These are phyloP conservation scores for Napeogenes sylphis DNA, from an alignment of 2,888 invertebrate genomes.

Conservation along the genomic window DNA sequence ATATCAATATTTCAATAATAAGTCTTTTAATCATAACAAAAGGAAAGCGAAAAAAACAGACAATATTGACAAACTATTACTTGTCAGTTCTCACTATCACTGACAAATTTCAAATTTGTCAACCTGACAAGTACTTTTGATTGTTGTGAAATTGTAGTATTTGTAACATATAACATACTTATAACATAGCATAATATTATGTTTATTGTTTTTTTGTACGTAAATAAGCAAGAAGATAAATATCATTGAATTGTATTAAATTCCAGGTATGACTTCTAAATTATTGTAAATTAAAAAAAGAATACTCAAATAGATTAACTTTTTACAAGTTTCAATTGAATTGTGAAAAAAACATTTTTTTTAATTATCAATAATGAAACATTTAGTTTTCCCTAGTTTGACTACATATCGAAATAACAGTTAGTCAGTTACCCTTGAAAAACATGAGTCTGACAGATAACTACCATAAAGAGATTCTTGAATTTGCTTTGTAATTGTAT, in stretches of 20 bases:
- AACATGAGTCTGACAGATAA: constrained; percentile 26
- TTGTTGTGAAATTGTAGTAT: constrained; percentile 7
- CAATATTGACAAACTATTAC: no score
- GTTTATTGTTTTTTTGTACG: background rate
- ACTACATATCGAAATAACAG: no score
- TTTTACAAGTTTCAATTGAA: no score
- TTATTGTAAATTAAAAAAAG: background rate
- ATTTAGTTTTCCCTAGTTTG: no score
- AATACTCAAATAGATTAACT: no score
- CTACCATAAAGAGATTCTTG: constrained; percentile 33
- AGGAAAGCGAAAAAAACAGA: no score
- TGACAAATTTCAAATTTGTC: no score
- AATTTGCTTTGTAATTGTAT: constrained; percentile 12
- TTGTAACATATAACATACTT: background rate
- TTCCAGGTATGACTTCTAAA: background rate
- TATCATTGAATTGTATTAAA: background rate
- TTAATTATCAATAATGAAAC: no score
- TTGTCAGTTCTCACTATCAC: no score
- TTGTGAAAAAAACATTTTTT: no score
- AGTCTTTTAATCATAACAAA: no score
- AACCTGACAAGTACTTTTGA: constrained; percentile 2
- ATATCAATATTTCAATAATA: no score
- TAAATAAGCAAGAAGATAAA: background rate
- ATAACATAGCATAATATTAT: background rate
- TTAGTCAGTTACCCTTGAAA: constrained; percentile 23